A percentile compares a stretch with the other conserved stretches of the same genome.
phyloP scores from a whole-genome alignment of 2,888 invertebrate genomes.

The Linnaemya tessellans region DNA sequence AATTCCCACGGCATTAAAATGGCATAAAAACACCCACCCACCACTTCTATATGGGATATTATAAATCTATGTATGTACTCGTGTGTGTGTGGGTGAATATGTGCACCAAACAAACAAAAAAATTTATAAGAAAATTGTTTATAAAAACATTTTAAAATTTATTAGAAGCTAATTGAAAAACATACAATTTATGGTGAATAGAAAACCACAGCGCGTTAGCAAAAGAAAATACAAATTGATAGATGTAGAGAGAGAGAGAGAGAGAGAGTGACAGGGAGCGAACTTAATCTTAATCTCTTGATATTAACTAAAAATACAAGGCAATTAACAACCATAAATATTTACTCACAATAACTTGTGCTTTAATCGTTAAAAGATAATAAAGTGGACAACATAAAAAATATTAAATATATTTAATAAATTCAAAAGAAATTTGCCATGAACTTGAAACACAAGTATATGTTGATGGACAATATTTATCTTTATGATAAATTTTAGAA shows the following conservation, averaged over 20 bases:
- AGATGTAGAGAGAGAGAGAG: not conserved
- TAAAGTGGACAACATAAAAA: not conserved
- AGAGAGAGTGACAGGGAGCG: not conserved
- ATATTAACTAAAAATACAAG: not conserved
- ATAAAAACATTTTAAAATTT: conserved; percentile 46
- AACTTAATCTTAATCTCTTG: not conserved
- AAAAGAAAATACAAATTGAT: not conserved
- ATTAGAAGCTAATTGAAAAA: conserved; percentile 45
- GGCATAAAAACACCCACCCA: conserved; percentile 20
- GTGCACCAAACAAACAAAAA: not conserved
- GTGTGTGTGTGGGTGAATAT: too few species aligned
- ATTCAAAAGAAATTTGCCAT: conserved; percentile 18
- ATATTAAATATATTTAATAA: conserved; percentile 1
- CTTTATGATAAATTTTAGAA: not conserved
- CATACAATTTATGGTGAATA: conserved; percentile 28
- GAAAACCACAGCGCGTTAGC: conserved; percentile 1
- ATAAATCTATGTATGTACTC: not conserved
- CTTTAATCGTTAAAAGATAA: conserved; percentile 38
- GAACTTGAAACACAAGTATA: conserved; percentile 57
- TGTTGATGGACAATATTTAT: not conserved
- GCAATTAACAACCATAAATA: conserved; percentile 24
- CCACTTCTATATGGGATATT: conserved; percentile 1
- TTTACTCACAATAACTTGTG: conserved; percentile 34
- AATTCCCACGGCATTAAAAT: not conserved
- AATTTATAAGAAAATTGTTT: conserved; percentile 24